A percentile compares a stretch with the other conserved stretches of the same genome.
These are phyloP conservation scores for Prinia subflava DNA, from an alignment of 2,113 vertebrate genomes.

Conservation along the genomic window DNA sequence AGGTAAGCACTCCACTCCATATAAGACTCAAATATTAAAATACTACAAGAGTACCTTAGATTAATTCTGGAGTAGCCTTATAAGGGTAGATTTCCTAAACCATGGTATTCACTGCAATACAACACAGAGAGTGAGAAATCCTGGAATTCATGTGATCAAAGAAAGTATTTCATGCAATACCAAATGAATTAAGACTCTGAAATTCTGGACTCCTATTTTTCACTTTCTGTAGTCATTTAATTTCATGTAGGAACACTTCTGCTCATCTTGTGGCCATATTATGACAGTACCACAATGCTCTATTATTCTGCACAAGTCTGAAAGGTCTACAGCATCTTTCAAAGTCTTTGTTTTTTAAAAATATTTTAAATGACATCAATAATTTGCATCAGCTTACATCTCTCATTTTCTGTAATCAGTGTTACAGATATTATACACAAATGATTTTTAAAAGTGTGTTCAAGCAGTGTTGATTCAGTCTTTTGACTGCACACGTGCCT, in stretches of 20 bases:
- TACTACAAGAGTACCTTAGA: neutral
- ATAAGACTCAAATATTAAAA: neutral
- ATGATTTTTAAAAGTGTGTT: neutral
- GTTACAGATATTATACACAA: neutral
- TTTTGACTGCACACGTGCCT: neutral
- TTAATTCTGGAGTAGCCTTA: neutral
- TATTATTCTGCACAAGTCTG: neutral
- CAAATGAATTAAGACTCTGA: neutral
- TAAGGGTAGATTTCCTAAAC: neutral
- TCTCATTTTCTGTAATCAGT: neutral
- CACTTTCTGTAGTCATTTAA: neutral
- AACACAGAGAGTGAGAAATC: neutral
- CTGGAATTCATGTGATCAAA: neutral
- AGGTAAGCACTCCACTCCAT: neutral
- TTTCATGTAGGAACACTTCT: neutral
- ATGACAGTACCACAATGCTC: neutral
- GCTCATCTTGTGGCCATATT: neutral
- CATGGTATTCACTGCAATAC: neutral
- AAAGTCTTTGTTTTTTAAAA: neutral
- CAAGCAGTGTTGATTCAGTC: neutral
- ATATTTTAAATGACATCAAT: neutral
- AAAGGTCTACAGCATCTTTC: neutral
- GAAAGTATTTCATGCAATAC: neutral
- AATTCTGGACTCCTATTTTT: neutral
- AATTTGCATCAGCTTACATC: neutral